phyloP scores from a whole-genome alignment of 35 echinoderm and acorn worm species.

The Hemicentrotus pulcherrimus region DNA sequence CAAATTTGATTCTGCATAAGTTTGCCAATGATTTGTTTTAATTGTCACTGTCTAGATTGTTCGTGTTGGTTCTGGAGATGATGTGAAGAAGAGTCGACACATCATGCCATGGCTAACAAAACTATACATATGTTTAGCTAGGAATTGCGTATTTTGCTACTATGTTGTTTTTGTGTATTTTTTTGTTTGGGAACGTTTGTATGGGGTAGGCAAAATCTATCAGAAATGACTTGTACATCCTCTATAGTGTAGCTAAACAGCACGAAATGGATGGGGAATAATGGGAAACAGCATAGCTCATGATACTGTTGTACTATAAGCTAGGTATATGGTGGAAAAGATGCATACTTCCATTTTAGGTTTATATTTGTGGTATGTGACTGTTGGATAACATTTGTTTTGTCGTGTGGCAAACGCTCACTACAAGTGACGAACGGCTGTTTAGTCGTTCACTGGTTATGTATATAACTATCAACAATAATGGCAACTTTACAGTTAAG shows the following conservation, averaged over 20 bases:
- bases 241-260: not conserved
- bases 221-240: not conserved
- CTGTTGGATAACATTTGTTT: not conserved
- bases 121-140: not conserved
- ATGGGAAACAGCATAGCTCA: not conserved
- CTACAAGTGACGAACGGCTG: not conserved
- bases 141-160: not conserved
- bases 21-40: not conserved
- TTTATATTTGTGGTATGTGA: not conserved
- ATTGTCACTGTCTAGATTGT: not conserved
- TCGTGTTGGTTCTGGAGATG: not conserved
- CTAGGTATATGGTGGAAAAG: not conserved
- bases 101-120: not conserved
- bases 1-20: slow-evolving; percentile 5
- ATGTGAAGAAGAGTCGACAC: not conserved
- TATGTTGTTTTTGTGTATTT: not conserved
- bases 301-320: not conserved
- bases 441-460: not conserved
- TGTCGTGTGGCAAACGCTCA: not conserved
- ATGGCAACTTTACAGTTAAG: not conserved
- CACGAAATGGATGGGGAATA: not conserved
- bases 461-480: not conserved
- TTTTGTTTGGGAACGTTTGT: not conserved
- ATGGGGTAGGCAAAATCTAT: not conserved
- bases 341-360: not conserved